These are phyloP conservation scores for Melanotaenia pygmaea DNA, from an alignment of 2,797 vertebrate species.

Conservation along the genomic window DNA sequence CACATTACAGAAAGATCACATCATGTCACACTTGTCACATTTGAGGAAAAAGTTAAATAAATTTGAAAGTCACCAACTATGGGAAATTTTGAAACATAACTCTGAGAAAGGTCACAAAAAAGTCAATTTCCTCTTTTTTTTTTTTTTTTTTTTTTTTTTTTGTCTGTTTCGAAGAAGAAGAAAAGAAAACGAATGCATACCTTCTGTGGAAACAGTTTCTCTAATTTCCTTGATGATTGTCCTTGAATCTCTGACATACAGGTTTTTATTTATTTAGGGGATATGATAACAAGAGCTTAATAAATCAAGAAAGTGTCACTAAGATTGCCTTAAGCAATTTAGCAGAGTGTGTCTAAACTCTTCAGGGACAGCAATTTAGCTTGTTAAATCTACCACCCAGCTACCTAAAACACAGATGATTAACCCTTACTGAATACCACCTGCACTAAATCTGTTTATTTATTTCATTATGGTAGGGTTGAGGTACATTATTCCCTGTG, in stretches of 20 bases:
- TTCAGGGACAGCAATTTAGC: not conserved
- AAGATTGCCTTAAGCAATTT: not conserved
- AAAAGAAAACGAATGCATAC: not conserved
- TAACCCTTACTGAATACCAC: conserved; percentile 5
- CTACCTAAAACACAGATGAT: conserved; percentile 11
- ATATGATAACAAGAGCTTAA: not conserved
- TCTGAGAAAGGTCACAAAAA: conserved; percentile 20
- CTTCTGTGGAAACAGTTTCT: not conserved
- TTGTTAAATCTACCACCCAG: conserved; percentile 10
- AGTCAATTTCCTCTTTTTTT: not conserved
- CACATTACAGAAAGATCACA: conserved; percentile 17
- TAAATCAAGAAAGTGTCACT: not conserved
- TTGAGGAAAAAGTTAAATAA: conserved; percentile 3
- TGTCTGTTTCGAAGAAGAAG: not conserved
- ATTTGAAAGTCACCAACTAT: conserved; percentile 12
- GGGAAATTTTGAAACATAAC: conserved; percentile 14
- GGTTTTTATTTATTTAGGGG: not conserved
- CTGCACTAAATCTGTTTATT: not conserved
- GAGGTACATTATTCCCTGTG: not conserved
- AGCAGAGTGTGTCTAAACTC: not conserved
- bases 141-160: not conserved
- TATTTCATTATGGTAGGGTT: not conserved
- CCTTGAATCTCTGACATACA: not conserved
- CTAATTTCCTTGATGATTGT: not conserved
- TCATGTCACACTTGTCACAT: conserved; percentile 22